phyloP scores from a whole-genome alignment of 1,140 invertebrate species.

The Frieseomelitta varia region DNA sequence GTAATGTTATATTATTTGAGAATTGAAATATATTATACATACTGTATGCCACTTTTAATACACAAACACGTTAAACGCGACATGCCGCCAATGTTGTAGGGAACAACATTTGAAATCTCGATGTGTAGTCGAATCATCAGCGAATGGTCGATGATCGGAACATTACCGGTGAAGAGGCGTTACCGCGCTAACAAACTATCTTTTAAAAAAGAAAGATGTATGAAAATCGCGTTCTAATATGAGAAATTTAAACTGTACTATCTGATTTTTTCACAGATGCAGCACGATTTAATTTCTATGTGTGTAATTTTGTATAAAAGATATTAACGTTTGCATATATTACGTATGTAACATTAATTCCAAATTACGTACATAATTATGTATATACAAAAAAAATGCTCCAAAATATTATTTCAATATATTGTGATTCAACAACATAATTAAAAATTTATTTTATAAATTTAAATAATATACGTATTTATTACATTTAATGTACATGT shows the following conservation, averaged over 20 bases:
- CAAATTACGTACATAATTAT: too few species aligned
- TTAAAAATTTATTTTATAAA: neutral
- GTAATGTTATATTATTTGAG: slow-evolving; percentile 39
- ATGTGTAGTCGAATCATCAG: slow-evolving; percentile 39
- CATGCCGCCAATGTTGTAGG: slow-evolving; percentile 45
- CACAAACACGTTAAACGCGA: slow-evolving; percentile 32
- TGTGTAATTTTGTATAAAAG: neutral
- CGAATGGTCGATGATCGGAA: slow-evolving; percentile 48
- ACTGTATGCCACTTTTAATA: slow-evolving; percentile 34
- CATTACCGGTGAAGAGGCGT: slow-evolving; percentile 35
- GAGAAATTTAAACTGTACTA: slow-evolving; percentile 39
- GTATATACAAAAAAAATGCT: too few species aligned
- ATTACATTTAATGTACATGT: neutral
- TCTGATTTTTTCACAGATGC: neutral
- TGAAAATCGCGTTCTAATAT: slow-evolving; percentile 46
- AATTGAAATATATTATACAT: slow-evolving; percentile 12
- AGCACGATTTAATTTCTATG: neutral
- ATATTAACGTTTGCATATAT: too few species aligned
- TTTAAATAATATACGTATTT: too few species aligned
- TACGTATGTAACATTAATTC: too few species aligned
- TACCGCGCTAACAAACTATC: slow-evolving; percentile 45
- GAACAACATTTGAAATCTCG: slow-evolving; percentile 48
- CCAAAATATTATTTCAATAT: neutral
- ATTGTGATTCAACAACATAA: neutral
- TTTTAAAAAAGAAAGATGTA: slow-evolving; percentile 44